phyloP scores from a whole-genome alignment of 2,888 invertebrate species.

The Sclerodermus sp. region DNA sequence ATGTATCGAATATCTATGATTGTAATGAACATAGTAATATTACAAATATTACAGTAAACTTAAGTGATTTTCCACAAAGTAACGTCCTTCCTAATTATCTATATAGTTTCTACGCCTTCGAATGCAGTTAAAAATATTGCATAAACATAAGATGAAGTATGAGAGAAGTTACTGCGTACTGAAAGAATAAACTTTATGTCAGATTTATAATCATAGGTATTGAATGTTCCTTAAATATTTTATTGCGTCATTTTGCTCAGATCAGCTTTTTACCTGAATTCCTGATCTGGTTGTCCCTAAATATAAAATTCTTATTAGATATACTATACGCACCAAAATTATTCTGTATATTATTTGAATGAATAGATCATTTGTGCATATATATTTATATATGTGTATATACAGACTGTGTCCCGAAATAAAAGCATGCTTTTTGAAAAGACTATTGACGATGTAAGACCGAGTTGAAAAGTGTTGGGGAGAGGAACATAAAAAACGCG shows the following conservation, averaged over 20 bases:
- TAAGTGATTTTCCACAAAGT: slow-evolving; percentile 30
- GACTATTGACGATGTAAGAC: not conserved
- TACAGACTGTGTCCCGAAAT: not conserved
- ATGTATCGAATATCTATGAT: slow-evolving; percentile 45
- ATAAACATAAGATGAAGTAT: slow-evolving; percentile 7
- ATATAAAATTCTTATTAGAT: no score
- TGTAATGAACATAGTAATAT: slow-evolving; percentile 28
- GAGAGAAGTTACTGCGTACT: slow-evolving; percentile 22
- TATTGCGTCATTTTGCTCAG: slow-evolving; percentile 19
- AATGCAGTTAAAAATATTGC: slow-evolving; percentile 26
- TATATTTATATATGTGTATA: no score
- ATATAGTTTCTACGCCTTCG: slow-evolving; percentile 37
- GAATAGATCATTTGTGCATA: no score
- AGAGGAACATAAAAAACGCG: no score
- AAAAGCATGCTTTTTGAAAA: not conserved
- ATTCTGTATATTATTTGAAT: no score
- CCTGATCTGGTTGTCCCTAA: no score
- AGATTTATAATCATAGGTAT: slow-evolving; percentile 25
- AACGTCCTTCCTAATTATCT: slow-evolving; percentile 43
- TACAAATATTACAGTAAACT: slow-evolving; percentile 25
- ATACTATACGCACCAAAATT: no score
- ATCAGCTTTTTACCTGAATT: no score
- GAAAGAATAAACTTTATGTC: slow-evolving; percentile 17
- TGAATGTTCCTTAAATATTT: slow-evolving; percentile 31
- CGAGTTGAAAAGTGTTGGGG: no score